Conservation (phyloP, 1,140 invertebrate genomes). For the Calliopsis andreniformis region DNA sequence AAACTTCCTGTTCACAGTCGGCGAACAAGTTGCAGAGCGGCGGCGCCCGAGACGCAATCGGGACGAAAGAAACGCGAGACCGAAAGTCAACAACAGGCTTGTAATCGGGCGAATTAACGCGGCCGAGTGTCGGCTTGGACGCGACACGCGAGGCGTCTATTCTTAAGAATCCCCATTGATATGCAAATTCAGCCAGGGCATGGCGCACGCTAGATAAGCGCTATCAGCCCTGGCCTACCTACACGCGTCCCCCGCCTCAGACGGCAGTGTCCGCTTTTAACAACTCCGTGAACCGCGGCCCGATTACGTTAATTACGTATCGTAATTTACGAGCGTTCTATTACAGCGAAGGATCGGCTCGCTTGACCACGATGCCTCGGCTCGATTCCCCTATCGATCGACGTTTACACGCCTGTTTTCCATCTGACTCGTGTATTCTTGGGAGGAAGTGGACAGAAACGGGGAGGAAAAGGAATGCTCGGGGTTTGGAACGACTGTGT, state of each 20-base stretch:
- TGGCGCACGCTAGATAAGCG: conserved; percentile 44
- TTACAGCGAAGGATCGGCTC: no score
- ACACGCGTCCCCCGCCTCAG: not conserved
- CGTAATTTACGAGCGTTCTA: conserved; percentile 11
- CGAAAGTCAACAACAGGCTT: conserved; percentile 37
- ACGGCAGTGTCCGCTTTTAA: not conserved
- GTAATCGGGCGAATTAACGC: conserved; percentile 38
- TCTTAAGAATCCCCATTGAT: conserved; percentile 58
- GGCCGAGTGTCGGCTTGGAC: conserved; percentile 12
- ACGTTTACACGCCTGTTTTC: no score
- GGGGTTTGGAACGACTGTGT: no score
- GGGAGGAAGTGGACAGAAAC: no score
- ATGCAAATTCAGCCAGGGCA: conserved; percentile 31
- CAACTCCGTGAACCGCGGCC: not conserved
- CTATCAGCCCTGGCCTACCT: conserved; percentile 42
- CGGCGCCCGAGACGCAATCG: not conserved
- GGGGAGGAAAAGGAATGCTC: no score
- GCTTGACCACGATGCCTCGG: no score
- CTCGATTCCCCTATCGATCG: no score
- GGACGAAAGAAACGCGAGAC: conserved; percentile 38
- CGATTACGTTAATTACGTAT: conserved; percentile 39
- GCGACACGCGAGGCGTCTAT: conserved; percentile 43
- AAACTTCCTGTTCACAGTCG: no score
- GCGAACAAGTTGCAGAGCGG: no score
- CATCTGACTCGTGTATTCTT: no score